Evolutionary conservation across 2,888 invertebrate species (phyloP), one percentile per base, ranked within the genome.

Genomic region (Melinaea marsaeus): DNA sequence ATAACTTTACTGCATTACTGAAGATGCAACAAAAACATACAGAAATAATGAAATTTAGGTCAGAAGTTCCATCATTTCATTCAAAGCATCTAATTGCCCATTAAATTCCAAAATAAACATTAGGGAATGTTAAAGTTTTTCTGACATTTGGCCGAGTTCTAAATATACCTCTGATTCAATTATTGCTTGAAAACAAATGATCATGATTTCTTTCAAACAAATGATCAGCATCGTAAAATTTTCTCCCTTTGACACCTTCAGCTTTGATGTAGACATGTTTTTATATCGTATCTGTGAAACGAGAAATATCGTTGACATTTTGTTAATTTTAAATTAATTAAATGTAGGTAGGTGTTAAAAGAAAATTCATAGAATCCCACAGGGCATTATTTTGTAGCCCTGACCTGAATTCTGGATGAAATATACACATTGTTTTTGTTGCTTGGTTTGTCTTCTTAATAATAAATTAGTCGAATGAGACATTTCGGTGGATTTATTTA

Each of bases 91-190:
- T 63, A 59, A 69, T 65, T 66, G 62, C 58, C 67, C 61, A 67
- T 66, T 69, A 67, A 62, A 60, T 64, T 58, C 64, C 35, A 64
- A 64, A 65, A 67, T 64, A 67, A 64, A 66, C 63, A 61, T 22
- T 35, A 56, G 48, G 35, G 65, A 60, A 47, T 57, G 60, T 62
- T 54, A 54, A 63, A 63, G 66, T 70, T 73, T 74, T 65, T 72
- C 74, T 73, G 75, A 74, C 75, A 70, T 70, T 75, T 78, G 81
- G 79, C 80, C 79, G 81, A 78, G 72, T 75, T 83, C 74, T 72
- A 75, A 77, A 82, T 79, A 76, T 79, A 81, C 71, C 65, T 68
- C 71, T 79, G 84, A 81, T 70, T 81, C 77, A 81, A 69, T 58
- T 73, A 74, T 67, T 67, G 6, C 9, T 42, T 9, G 42, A 6